Conservation (phyloP, 92 coral and sea anemone genomes). For the Zoanthus sociatus region DNA sequence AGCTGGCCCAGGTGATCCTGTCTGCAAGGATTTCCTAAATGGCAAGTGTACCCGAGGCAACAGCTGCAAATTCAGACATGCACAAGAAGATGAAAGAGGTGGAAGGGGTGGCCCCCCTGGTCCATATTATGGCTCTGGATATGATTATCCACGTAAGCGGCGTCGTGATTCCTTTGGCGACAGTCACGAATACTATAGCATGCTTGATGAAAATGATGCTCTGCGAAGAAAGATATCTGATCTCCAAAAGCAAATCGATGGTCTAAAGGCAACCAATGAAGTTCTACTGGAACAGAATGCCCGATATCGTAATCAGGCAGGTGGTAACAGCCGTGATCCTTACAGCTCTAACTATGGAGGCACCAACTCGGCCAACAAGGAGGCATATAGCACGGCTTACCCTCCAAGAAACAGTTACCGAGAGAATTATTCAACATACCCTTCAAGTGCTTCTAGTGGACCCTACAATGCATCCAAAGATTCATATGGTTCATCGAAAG, state of each 20-base stretch:
- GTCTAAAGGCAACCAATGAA: slow-evolving; percentile 94
- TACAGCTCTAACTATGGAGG: slow-evolving; percentile 68
- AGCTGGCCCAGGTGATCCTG: slow-evolving; percentile 77
- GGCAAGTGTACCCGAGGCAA: slow-evolving; percentile 93
- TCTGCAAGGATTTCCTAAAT: slow-evolving; percentile 96
- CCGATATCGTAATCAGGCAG: slow-evolving; percentile 86
- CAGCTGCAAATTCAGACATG: slow-evolving; percentile 87
- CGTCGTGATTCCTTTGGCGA: slow-evolving; percentile 88
- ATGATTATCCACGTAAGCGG: slow-evolving; percentile 86
- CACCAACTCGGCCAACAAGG: slow-evolving; percentile 48
- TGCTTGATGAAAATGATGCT: slow-evolving; percentile 93
- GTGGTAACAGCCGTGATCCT: slow-evolving; percentile 61
- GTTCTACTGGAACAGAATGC: slow-evolving; percentile 98
- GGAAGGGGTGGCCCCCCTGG: slow-evolving; percentile 62
- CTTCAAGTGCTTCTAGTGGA: slow-evolving; percentile 24
- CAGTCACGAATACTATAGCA: slow-evolving; percentile 73
- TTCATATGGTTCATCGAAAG: slow-evolving; percentile 43
- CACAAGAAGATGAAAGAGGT: slow-evolving; percentile 74
- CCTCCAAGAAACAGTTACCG: slow-evolving; percentile 66
- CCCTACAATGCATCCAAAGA: slow-evolving; percentile 68
- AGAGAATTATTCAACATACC: slow-evolving; percentile 25
- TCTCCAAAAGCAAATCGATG: slow-evolving; percentile 94
- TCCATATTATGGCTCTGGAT: slow-evolving; percentile 63
- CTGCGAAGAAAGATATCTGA: slow-evolving; percentile 86
- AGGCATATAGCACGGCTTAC: slow-evolving; percentile 55